Evolutionary conservation across 2,113 vertebrate genomes (phyloP).

Genomic region (Malurus elegans): DNA sequence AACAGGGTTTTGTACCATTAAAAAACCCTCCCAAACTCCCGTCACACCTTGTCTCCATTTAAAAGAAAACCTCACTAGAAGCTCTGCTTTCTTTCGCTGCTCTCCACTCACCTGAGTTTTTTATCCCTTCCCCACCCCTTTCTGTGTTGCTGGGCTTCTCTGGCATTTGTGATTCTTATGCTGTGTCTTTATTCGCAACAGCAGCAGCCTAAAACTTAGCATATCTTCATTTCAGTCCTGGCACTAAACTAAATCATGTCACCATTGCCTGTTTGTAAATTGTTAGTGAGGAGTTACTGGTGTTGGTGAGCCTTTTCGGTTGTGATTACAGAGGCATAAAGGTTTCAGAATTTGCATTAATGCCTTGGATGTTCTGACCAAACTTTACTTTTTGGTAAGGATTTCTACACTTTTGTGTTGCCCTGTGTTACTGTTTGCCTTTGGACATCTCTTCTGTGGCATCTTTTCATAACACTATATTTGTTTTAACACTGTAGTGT

Average conservation of each 20-base stretch:
- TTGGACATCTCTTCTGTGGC: neutral
- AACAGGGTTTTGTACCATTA: neutral
- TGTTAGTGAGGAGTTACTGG: neutral
- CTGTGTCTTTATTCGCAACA: neutral
- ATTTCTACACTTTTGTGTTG: rapidly evolving
- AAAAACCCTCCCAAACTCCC: neutral
- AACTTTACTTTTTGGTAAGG: neutral
- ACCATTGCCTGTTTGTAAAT: neutral
- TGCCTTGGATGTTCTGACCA: neutral
- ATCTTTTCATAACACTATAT: neutral
- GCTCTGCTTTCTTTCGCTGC: neutral
- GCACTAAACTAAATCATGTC: neutral
- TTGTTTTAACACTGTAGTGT: neutral
- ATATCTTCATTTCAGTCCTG: neutral
- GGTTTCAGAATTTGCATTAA: neutral
- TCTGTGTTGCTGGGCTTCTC: neutral
- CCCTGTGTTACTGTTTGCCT: neutral
- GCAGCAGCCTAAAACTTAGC: neutral
- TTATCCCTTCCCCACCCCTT: neutral
- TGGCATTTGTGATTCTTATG: neutral
- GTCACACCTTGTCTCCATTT: rapidly evolving
- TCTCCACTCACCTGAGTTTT: neutral
- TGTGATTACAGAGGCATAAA: neutral
- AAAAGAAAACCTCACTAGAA: neutral
- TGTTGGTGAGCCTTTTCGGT: neutral